Percentiles rank a stretch among this genome's conserved stretches.
Conservation (phyloP, 2,888 invertebrate species). For the Cecidostiba fungosa region DNA sequence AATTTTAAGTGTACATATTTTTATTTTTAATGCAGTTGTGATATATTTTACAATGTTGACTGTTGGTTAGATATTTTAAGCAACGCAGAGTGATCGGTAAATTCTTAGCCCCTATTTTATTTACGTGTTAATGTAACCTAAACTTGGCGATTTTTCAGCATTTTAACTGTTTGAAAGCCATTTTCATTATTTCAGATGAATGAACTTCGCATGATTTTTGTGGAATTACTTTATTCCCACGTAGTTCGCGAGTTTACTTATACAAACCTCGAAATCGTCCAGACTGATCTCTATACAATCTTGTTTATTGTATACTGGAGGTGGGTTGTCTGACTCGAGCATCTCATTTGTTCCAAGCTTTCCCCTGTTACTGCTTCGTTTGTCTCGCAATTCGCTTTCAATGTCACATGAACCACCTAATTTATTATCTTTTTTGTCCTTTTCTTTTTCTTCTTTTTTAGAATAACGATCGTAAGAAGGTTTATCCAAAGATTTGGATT, state of each 20-base stretch:
- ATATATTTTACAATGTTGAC: too few relatives aligned
- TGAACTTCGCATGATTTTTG: not conserved
- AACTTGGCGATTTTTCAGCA: not conserved
- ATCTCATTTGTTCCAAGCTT: conserved; percentile 78
- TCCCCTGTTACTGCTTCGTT: conserved; percentile 70
- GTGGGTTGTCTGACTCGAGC: conserved; percentile 77
- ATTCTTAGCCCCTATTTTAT: conserved; percentile 33
- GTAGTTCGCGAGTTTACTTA: conserved; percentile 53
- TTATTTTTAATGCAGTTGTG: conserved; percentile 8
- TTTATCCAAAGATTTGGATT: conserved; percentile 78
- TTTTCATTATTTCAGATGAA: conserved; percentile 23
- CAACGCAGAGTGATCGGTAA: conserved; percentile 61
- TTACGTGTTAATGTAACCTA: not conserved
- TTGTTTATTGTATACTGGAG: conserved; percentile 77
- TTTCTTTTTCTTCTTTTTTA: conserved; percentile 76
- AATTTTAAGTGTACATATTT: conserved; percentile 50
- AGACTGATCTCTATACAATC: conserved; percentile 81
- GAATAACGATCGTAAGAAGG: conserved; percentile 71
- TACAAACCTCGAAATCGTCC: conserved; percentile 77
- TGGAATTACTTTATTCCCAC: conserved; percentile 21
- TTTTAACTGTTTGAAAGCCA: conserved; percentile 19
- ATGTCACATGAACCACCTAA: conserved; percentile 68
- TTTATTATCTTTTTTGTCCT: conserved; percentile 74
- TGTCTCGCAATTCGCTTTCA: conserved; percentile 70
- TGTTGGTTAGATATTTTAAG: not conserved